phyloP scores from a whole-genome alignment of 1,140 invertebrate genomes.

The Aphelenchoides fujianensis region DNA sequence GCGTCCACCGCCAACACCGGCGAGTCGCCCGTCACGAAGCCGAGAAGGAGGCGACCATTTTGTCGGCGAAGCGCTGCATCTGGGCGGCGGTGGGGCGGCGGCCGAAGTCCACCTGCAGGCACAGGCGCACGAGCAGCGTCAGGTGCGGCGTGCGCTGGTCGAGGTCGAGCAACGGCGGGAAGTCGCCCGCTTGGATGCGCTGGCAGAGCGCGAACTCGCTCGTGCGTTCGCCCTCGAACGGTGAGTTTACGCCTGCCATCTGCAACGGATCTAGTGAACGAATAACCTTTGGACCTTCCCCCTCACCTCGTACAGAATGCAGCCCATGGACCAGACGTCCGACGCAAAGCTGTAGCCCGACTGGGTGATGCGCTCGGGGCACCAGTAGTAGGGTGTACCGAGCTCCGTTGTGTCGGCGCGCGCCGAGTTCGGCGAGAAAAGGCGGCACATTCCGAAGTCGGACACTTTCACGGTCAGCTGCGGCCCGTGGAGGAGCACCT shows the following conservation, averaged over 20 bases:
- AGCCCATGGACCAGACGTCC: conserved; percentile 24
- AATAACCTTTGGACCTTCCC: neutral
- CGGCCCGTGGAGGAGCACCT: neutral
- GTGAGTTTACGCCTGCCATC: neutral
- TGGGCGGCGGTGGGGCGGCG: neutral
- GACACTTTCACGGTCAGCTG: conserved; percentile 17
- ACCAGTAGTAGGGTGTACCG: conserved; percentile 20
- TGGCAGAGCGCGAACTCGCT: neutral
- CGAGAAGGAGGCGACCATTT: conserved; percentile 18
- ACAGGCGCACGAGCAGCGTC: neutral
- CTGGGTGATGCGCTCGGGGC: conserved; percentile 13
- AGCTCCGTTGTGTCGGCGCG: neutral
- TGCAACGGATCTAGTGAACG: neutral
- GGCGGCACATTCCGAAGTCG: conserved; percentile 14
- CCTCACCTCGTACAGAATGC: conserved; percentile 19
- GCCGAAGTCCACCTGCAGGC: neutral
- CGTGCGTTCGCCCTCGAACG: conserved; percentile 2
- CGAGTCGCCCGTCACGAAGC: too few species aligned
- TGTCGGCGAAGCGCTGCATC: neutral
- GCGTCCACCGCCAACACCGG: too few species aligned
- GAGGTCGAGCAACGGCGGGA: conserved; percentile 2
- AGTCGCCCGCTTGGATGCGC: neutral
- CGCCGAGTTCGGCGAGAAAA: neutral
- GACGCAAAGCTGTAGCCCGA: conserved; percentile 12
- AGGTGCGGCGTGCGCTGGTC: neutral